Conservation (phyloP, 2,888 invertebrate species). For the Eilema griseolum region DNA sequence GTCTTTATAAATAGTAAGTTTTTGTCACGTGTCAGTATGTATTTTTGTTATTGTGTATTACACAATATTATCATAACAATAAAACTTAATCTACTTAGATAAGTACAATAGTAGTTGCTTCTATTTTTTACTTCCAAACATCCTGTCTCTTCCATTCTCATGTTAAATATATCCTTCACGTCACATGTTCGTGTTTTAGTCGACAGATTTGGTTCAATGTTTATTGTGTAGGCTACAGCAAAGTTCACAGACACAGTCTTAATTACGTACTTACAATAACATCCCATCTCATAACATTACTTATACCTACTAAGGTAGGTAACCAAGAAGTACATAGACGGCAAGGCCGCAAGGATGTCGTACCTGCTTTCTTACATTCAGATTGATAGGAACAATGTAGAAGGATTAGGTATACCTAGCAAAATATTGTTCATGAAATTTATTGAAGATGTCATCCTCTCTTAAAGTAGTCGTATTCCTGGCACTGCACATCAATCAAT, state of each 20-base stretch:
- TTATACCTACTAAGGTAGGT: too few species aligned
- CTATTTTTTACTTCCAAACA: conserved; percentile 60
- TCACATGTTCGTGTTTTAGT: conserved; percentile 52
- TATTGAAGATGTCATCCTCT: too few species aligned
- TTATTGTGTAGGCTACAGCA: conserved; percentile 1
- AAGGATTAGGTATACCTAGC: too few species aligned
- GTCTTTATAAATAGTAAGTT: neutral
- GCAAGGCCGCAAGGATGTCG: too few species aligned
- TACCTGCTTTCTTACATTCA: too few species aligned
- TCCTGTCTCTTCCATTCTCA: conserved; percentile 64
- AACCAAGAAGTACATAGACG: too few species aligned
- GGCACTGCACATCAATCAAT: too few species aligned
- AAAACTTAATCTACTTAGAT: conserved; percentile 18
- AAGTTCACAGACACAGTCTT: neutral
- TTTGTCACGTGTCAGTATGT: neutral
- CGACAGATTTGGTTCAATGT: conserved; percentile 32
- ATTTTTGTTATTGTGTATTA: too few species aligned
- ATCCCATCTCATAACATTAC: too few species aligned
- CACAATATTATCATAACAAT: conserved; percentile 24
- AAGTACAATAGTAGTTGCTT: conserved; percentile 35
- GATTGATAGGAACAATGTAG: too few species aligned
- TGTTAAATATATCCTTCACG: conserved; percentile 62
- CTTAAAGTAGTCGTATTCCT: too few species aligned
- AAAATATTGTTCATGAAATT: neutral
- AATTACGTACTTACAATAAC: too few species aligned